A percentile compares a stretch with the other conserved stretches of the same genome.
These are phyloP conservation scores for Oscheius sp. DNA, from an alignment of 2,888 invertebrate species.

Conservation along the genomic window DNA sequence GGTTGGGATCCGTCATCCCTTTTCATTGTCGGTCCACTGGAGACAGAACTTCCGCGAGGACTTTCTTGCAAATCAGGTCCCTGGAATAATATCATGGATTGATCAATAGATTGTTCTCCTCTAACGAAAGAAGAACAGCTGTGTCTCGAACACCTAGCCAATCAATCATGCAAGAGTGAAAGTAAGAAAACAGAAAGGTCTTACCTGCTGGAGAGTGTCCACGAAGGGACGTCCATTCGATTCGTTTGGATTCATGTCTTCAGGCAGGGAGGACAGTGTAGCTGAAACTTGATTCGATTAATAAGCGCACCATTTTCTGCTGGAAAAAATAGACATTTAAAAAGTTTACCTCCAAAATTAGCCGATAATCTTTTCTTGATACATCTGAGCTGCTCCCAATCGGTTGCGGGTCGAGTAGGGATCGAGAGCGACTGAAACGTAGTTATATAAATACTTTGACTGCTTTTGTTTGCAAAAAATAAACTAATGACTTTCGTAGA, in stretches of 20 bases:
- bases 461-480: neutral
- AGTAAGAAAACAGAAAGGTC: neutral
- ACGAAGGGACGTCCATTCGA: constrained; percentile 26
- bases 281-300: neutral
- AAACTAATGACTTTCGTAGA: neutral
- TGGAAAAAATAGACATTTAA: neutral
- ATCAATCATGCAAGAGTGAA: neutral
- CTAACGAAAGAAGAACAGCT: too few relatives aligned
- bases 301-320: neutral
- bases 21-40: constrained; percentile 27
- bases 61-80: constrained; percentile 36
- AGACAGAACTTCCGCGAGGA: constrained; percentile 22
- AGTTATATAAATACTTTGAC: neutral
- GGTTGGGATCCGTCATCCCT: constrained; percentile 28
- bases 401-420: constrained; percentile 21
- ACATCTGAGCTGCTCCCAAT: constrained; percentile 36
- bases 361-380: constrained; percentile 35
- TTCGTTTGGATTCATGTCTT: constrained; percentile 34
- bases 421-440: constrained; percentile 23
- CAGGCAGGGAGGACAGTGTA: constrained; percentile 24
- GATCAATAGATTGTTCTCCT: constrained; percentile 2
- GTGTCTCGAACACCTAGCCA: too few relatives aligned
- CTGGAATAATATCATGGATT: constrained; percentile 27
- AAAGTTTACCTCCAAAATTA: constrained; percentile 34
- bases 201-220: constrained; percentile 38